These are phyloP conservation scores for Protobothrops mucrosquamatus DNA, from an alignment of 2,113 vertebrate genomes.

Conservation along the genomic window DNA sequence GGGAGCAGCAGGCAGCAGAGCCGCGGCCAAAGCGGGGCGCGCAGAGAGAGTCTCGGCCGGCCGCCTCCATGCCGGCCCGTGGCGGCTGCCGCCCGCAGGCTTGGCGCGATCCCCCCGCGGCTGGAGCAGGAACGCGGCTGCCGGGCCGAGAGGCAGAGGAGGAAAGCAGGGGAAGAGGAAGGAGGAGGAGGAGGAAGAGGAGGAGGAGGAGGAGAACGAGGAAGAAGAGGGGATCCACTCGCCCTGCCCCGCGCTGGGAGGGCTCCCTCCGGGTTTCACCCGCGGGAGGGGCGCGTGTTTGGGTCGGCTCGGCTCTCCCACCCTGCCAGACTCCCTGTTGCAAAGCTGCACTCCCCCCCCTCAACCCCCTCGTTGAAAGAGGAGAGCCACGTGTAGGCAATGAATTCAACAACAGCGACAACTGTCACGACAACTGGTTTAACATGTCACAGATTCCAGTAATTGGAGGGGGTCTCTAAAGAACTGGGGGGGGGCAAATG, in stretches of 20 bases:
- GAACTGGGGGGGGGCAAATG: background rate
- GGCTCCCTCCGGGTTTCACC: background rate
- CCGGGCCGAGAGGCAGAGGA: no score
- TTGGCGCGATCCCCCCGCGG: no score
- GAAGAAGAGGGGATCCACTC: background rate
- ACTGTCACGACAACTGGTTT: background rate
- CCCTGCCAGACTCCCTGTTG: no score
- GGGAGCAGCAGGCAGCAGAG: no score
- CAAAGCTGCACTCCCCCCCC: no score
- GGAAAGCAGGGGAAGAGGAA: no score
- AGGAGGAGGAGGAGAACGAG: background rate
- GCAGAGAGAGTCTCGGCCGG: no score
- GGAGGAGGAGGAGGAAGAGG: background rate
- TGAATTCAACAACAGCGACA: background rate
- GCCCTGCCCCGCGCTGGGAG: background rate
- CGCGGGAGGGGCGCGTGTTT: background rate
- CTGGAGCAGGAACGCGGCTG: no score
- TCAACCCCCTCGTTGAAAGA: background rate
- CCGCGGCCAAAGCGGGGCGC: no score
- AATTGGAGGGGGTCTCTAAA: background rate
- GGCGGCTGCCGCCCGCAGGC: no score
- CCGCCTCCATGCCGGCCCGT: no score
- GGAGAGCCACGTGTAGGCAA: background rate
- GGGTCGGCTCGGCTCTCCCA: no score
- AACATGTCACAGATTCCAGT: background rate